These are phyloP conservation scores for Diadromus collaris DNA, from an alignment of 2,888 invertebrate genomes.

Conservation along the genomic window DNA sequence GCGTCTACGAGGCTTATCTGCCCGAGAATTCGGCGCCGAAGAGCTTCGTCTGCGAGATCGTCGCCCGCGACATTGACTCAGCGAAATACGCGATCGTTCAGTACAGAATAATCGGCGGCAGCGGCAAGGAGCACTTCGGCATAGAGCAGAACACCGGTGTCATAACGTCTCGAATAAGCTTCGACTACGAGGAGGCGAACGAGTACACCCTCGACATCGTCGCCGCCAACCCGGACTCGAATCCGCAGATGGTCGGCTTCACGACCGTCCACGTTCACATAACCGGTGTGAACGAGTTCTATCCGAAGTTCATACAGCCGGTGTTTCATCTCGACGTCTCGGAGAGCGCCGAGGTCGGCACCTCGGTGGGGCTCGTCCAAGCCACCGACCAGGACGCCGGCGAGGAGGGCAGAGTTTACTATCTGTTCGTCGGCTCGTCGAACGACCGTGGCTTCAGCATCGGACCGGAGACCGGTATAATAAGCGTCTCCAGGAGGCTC, in stretches of 20 bases:
- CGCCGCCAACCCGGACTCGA: conserved; percentile 93
- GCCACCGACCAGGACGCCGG: conserved; percentile 95
- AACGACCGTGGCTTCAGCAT: conserved; percentile 95
- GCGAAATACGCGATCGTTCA: conserved; percentile 92
- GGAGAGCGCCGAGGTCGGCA: conserved; percentile 93
- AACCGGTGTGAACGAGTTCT: conserved; percentile 94
- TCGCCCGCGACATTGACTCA: conserved; percentile 93
- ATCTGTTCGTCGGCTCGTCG: conserved; percentile 95
- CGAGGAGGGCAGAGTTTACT: conserved; percentile 93
- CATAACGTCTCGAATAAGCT: conserved; percentile 87
- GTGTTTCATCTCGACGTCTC: conserved; percentile 96
- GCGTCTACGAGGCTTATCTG: conserved; percentile 88
- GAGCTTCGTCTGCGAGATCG: conserved; percentile 86
- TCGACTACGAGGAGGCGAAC: conserved; percentile 93
- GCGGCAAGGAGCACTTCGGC: conserved; percentile 87
- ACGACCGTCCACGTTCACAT: conserved; percentile 89
- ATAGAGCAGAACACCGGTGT: conserved; percentile 90
- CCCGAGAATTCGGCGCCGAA: conserved; percentile 91
- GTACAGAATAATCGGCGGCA: conserved; percentile 90
- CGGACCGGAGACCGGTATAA: conserved; percentile 91
- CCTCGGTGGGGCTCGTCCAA: conserved; percentile 91
- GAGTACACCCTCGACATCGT: conserved; percentile 88
- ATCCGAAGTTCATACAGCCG: conserved; percentile 93
- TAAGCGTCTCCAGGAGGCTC: conserved; percentile 90
- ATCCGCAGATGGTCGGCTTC: conserved; percentile 85